phyloP scores from a whole-genome alignment of 2,888 invertebrate genomes.

The Geotrupes spiniger region DNA sequence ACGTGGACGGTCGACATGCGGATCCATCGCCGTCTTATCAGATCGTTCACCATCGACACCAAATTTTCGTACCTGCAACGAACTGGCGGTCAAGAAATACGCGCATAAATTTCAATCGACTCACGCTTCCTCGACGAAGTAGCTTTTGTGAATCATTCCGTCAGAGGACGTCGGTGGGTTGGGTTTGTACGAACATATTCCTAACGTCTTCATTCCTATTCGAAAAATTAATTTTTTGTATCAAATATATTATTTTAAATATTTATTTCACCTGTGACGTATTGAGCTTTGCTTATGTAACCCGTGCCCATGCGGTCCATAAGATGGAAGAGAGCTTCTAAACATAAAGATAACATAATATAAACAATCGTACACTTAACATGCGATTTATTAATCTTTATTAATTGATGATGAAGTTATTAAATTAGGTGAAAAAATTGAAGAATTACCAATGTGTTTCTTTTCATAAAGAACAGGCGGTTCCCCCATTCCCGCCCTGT shows the following conservation, averaged over 20 bases:
- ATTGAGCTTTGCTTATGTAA: constrained; percentile 41
- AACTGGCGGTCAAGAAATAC: not conserved
- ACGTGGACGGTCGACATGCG: constrained; percentile 5
- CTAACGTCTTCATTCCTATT: constrained; percentile 46
- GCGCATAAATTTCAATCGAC: constrained; percentile 3
- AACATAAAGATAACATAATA: constrained; percentile 20
- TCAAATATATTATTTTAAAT: not conserved
- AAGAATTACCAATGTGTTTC: constrained; percentile 37
- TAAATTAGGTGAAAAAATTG: not conserved
- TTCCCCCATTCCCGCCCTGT: constrained; percentile 47
- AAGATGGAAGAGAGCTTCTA: constrained; percentile 41
- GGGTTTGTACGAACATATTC: constrained; percentile 41
- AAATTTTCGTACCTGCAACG: constrained; percentile 24
- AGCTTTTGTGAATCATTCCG: constrained; percentile 37
- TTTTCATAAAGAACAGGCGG: constrained; percentile 50
- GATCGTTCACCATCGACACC: constrained; percentile 26
- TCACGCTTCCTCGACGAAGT: constrained; percentile 44
- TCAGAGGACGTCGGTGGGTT: constrained; percentile 35
- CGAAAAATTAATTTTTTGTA: constrained; percentile 15
- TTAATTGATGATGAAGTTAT: too few relatives aligned
- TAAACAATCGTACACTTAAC: too few relatives aligned
- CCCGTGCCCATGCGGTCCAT: constrained; percentile 47
- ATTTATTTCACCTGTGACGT: constrained; percentile 37
- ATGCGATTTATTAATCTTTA: too few relatives aligned
- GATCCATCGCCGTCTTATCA: constrained; percentile 23